Evolutionary conservation across 2,113 vertebrate species (phyloP).

Genomic region (Eudorcas thomsonii): DNA sequence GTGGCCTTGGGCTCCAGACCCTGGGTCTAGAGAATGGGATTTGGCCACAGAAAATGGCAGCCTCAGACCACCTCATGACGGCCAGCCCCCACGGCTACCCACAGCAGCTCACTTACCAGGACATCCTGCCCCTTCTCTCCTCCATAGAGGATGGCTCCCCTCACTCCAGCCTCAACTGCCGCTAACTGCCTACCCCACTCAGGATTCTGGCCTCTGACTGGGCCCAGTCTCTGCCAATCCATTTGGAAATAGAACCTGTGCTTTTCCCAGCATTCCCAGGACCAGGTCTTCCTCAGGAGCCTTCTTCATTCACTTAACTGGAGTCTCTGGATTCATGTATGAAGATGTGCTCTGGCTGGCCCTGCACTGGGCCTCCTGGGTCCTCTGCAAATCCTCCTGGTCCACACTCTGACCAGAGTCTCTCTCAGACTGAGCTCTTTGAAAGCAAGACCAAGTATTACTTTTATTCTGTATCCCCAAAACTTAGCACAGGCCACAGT

Average conservation of each 20-base stretch:
- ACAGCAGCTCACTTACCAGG: neutral
- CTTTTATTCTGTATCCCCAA: neutral
- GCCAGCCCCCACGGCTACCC: accelerated
- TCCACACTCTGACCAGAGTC: neutral
- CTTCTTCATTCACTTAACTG: neutral
- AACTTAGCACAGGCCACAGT: neutral
- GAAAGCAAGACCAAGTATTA: neutral
- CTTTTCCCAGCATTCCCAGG: accelerated
- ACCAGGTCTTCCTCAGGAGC: neutral
- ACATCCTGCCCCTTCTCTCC: neutral
- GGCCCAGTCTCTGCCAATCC: neutral
- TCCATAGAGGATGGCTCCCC: neutral
- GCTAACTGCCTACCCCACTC: neutral
- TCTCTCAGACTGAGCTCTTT: neutral
- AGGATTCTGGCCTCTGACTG: neutral
- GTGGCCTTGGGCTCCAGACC: neutral
- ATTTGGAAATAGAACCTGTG: neutral
- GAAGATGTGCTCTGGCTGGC: accelerated
- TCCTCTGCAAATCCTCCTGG: neutral
- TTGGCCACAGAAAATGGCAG: neutral
- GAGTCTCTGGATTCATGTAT: accelerated
- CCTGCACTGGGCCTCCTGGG: accelerated
- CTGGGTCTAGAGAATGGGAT: neutral
- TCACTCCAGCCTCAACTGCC: neutral
- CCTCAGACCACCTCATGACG: accelerated